Conservation (phyloP, 1,140 invertebrate species). For the Drosophila kanapiae region DNA sequence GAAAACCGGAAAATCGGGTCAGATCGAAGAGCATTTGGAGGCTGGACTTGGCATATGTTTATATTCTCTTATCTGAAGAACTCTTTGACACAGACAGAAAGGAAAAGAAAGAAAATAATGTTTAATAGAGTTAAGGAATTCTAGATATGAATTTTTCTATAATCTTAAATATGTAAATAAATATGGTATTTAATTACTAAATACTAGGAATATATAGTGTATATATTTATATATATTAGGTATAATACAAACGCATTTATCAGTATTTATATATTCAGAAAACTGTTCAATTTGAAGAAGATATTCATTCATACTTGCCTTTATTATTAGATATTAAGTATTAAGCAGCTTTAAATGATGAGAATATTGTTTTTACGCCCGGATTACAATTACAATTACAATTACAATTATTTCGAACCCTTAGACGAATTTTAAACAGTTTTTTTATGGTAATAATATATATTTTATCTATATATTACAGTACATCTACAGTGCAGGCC, state of each 20-base stretch:
- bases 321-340: too few species aligned
- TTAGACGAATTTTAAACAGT: too few species aligned
- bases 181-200: not conserved
- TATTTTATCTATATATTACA: not conserved
- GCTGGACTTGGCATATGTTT: conserved; percentile 9
- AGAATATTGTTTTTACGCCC: too few species aligned
- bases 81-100: too few species aligned
- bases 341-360: too few species aligned
- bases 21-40: conserved; percentile 30
- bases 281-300: too few species aligned
- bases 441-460: not conserved
- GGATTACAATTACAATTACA: too few species aligned
- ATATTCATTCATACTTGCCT: too few species aligned
- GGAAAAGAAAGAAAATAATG: not conserved
- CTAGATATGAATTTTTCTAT: not conserved
- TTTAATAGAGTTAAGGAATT: too few species aligned
- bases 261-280: not conserved
- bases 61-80: not conserved
- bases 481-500: not conserved
- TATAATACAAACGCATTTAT: not conserved
- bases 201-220: not conserved
- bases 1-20: conserved; percentile 34
- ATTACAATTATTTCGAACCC: too few species aligned
- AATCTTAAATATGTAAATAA: not conserved
- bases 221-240: too few species aligned